Evolutionary conservation across 2,113 vertebrate species (phyloP).

Genomic region (Myiozetetes cayanensis): DNA sequence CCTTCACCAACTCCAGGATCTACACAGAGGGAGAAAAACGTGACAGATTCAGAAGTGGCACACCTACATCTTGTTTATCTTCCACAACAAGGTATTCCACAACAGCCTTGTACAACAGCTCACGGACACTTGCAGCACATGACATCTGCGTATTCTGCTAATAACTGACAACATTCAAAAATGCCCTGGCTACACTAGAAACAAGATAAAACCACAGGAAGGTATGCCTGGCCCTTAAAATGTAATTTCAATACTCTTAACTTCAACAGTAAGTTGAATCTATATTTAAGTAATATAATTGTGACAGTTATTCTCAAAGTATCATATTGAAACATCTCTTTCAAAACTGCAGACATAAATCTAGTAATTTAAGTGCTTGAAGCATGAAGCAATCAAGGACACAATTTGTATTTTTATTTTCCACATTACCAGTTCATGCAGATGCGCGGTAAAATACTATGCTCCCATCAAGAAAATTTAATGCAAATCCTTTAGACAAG

Average conservation of each 20-base stretch:
- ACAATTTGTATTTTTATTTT: conserved; percentile 63
- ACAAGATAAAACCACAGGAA: conserved; percentile 14
- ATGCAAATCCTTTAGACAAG: conserved; percentile 49
- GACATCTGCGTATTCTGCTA: not conserved
- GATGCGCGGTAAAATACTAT: conserved; percentile 39
- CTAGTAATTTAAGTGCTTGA: conserved; percentile 38
- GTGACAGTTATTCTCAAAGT: conserved; percentile 47
- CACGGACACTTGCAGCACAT: not conserved
- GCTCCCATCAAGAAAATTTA: conserved; percentile 47
- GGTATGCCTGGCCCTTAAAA: not conserved
- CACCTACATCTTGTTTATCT: not conserved
- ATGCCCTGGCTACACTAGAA: not conserved
- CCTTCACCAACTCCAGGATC: conserved; percentile 96
- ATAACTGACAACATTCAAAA: not conserved
- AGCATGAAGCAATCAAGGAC: conserved; percentile 59
- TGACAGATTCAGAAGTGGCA: not conserved
- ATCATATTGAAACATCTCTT: conserved; percentile 47
- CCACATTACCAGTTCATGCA: conserved; percentile 36
- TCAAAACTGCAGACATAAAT: conserved; percentile 52
- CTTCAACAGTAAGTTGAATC: conserved; percentile 48
- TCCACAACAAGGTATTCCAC: not conserved
- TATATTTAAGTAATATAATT: conserved; percentile 34
- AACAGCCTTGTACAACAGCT: not conserved
- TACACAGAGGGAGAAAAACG: conserved; percentile 15
- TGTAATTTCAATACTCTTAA: conserved; percentile 28